Base-by-base conservation (phyloP, 2,888 invertebrate genomes). In the Calliopum simillimum region DNA sequence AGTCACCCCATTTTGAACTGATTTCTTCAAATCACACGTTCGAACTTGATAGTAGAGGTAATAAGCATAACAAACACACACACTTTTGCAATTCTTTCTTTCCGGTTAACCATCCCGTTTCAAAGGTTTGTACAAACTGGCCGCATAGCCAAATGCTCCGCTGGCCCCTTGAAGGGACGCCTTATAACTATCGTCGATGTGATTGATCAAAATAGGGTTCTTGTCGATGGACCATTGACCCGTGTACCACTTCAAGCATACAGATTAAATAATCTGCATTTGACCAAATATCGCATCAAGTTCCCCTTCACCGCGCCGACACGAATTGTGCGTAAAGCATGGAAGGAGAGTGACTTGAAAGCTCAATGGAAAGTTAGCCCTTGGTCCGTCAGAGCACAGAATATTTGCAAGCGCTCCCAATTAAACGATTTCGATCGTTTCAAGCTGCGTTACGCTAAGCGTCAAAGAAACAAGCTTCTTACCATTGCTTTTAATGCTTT, bases 361-460 rank as follows among this genome's bases (percentile, higher is more conserved):
- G 92, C 95, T 77, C 92, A 96, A 85, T 99, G 98, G 98, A 90
- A 90, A 69, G 89, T 93, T 72, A 95, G 96, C 73, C 90, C 92
- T 76, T 98, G 98, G 98, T 94, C 97, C 12, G 91, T 93, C 82
- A 97, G 96, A 87, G 90, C 98, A 74, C 93, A 91, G 73, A 92
- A 93, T 78, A 94, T 94, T 83, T 90, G 93, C 82, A 94, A 93
- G 90, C 92, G 97, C 77, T 90, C 92, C 49, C 89, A 91, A 79
- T 90, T 99, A 88, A 94, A 93, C 68, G 99, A 99, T 86, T 98
- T 95, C 82, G 98, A 99, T 84, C 90, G 99, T 73, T 99, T 98
- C 88, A 98, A 98, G 88, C 88, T 99, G 79, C 93, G 95, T 80
- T 91, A 93, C 81, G 97, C 97, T 46, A 94, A 96, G 82, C 93